Conservation (phyloP, 2,888 invertebrate genomes). For the Stegophylla sp. region DNA sequence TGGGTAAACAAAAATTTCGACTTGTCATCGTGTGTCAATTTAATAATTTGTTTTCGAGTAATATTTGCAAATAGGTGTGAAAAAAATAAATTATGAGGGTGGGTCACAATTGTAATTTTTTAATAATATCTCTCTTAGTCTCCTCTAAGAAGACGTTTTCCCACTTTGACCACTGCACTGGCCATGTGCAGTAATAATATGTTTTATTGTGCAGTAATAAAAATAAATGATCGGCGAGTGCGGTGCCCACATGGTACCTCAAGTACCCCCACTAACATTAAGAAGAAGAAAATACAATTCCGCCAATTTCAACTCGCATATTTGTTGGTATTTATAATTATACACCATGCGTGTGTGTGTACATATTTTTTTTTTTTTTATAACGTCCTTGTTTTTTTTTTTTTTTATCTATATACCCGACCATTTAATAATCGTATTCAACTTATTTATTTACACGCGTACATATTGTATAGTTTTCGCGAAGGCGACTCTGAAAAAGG, state of each 20-base stretch:
- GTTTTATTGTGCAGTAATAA: background rate
- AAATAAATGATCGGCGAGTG: background rate
- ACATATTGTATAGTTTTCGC: slow-evolving; percentile 30
- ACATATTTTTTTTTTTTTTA: background rate
- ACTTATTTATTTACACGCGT: slow-evolving; percentile 16
- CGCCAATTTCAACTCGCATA: background rate
- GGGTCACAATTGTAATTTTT: too few relatives aligned
- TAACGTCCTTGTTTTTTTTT: slow-evolving; percentile 38
- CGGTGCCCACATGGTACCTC: background rate
- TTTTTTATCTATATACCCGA: too few relatives aligned
- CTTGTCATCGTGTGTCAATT: too few relatives aligned
- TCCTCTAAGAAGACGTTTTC: too few relatives aligned
- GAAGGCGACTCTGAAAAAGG: slow-evolving; percentile 31
- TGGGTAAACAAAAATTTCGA: too few relatives aligned
- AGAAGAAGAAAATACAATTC: background rate
- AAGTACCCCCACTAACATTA: background rate
- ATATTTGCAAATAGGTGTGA: too few relatives aligned
- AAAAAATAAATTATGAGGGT: too few relatives aligned
- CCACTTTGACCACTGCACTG: background rate
- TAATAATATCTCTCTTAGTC: too few relatives aligned
- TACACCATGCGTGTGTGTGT: background rate
- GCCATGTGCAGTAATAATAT: background rate
- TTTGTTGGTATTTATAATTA: background rate
- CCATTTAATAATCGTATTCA: background rate
- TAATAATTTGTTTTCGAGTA: too few relatives aligned